phyloP scores from a whole-genome alignment of 2,888 invertebrate genomes.

The Limnephilus auricula region DNA sequence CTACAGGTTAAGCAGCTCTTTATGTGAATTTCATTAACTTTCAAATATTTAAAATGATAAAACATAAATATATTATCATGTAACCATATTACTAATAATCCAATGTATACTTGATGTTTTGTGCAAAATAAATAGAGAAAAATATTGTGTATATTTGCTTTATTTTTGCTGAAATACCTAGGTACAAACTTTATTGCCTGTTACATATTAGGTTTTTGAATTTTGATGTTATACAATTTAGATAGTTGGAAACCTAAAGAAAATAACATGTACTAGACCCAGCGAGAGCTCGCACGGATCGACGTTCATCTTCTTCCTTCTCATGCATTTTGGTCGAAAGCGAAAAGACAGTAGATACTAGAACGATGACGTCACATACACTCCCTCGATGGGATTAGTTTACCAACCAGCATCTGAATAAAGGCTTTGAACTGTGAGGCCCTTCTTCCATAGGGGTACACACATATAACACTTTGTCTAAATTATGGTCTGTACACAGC shows the following conservation, averaged over 20 bases:
- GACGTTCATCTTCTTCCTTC: too few relatives aligned
- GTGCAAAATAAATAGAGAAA: background rate
- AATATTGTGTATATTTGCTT: background rate
- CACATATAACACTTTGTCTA: too few relatives aligned
- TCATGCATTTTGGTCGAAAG: too few relatives aligned
- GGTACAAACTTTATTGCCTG: background rate
- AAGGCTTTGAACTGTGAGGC: background rate
- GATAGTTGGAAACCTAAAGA: background rate
- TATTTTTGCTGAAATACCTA: background rate
- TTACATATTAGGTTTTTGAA: background rate
- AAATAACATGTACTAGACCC: background rate
- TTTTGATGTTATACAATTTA: too few relatives aligned
- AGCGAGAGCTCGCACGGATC: too few relatives aligned
- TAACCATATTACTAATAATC: background rate
- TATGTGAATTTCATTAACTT: background rate
- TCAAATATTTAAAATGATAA: background rate
- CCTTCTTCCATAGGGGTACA: too few relatives aligned
- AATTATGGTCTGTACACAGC: too few relatives aligned
- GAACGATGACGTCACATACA: too few relatives aligned
- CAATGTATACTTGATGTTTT: slow-evolving; percentile 2
- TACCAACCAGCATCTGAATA: background rate
- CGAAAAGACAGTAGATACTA: too few relatives aligned
- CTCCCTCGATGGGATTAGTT: too few relatives aligned
- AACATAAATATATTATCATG: background rate
- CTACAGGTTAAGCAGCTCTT: background rate